Conservation (phyloP, 1,140 invertebrate genomes). For the Glossosoma conforme region DNA sequence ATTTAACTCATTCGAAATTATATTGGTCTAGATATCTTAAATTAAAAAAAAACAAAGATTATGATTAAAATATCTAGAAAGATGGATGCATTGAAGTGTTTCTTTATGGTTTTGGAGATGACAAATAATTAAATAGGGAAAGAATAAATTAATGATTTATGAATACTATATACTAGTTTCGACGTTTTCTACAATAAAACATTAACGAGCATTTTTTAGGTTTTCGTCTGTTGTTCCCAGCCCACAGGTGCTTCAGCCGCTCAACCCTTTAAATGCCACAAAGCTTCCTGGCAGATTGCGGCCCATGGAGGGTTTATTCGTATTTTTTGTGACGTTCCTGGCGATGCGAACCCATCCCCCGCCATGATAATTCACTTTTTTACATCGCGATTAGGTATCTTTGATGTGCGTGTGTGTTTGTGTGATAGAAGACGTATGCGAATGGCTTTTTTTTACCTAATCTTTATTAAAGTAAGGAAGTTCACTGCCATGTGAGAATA, state of each 20-base stretch:
- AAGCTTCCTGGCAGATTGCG: conserved; percentile 32
- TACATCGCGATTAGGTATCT: conserved; percentile 27
- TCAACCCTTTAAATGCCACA: conserved; percentile 30
- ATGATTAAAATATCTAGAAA: too few species aligned
- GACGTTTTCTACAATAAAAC: too few species aligned
- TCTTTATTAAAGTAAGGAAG: conserved; percentile 28
- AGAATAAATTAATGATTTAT: too few species aligned
- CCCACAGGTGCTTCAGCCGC: conserved; percentile 26
- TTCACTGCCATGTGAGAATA: conserved; percentile 7
- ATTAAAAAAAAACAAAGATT: too few species aligned
- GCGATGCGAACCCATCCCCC: conserved; percentile 28
- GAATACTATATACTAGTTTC: too few species aligned
- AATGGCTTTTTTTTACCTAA: conserved; percentile 31
- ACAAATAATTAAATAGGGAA: too few species aligned
- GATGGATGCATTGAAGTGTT: too few species aligned
- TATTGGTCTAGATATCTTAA: too few species aligned
- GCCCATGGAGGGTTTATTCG: conserved; percentile 29
- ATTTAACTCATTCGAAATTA: too few species aligned
- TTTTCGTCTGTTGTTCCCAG: too few species aligned
- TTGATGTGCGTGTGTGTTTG: conserved; percentile 17
- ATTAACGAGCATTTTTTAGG: too few species aligned
- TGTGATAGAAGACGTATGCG: conserved; percentile 27
- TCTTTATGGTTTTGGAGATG: too few species aligned
- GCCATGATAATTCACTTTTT: conserved; percentile 31
- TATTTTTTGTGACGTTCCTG: conserved; percentile 25